Base-by-base conservation (phyloP, 2,113 vertebrate species). In the Pagrus major region DNA sequence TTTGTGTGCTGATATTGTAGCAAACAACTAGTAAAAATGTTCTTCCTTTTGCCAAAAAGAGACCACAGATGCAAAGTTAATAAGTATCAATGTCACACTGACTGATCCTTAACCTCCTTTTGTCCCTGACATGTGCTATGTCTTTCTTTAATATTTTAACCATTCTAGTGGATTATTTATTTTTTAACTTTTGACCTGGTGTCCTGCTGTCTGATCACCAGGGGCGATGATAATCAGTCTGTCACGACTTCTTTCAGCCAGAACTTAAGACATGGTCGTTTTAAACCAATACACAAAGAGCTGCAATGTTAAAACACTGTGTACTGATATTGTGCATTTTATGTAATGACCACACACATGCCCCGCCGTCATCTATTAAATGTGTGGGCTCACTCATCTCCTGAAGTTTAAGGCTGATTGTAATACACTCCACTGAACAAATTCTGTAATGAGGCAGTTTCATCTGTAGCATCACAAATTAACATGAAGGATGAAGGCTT, bases 101-200 rank as follows among this genome's bases (percentile, higher is more conserved):
- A 81, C 9, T 41, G 31, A 79, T 77, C 78, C 75, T 84, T 73
- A 78, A 55, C 70, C 61, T 68, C 42, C 9, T 39, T 75, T 72
- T 55, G 56, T 46, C 35, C 44, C 42, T 39, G 46, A 47, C n/a
- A 63, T 56, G 68, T 80, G 44, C 41, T 25, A 90, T 37, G 86
- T 89, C 79, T 89, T 90, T 77, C 91, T 83, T 63, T 69, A 73
- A 73, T 74, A 56, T 88, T 83, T 91, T 84, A 91, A 93, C 86
- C 77, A 72, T 89, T 86, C 67, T 44, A 71, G 51, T 87, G 85
- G 61, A 89, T 86, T 93, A 94, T 95, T 95, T 95, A 94, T 95
- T 92, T 89, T 78, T 93, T 90, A 91, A 84, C 66, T 83, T 80
- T 77, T 66, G 81, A 80, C 58, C 61, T 74, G 70, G 44, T 75